phyloP scores from a whole-genome alignment of 2,797 vertebrate genomes.

The Ictinia mississippiensis region DNA sequence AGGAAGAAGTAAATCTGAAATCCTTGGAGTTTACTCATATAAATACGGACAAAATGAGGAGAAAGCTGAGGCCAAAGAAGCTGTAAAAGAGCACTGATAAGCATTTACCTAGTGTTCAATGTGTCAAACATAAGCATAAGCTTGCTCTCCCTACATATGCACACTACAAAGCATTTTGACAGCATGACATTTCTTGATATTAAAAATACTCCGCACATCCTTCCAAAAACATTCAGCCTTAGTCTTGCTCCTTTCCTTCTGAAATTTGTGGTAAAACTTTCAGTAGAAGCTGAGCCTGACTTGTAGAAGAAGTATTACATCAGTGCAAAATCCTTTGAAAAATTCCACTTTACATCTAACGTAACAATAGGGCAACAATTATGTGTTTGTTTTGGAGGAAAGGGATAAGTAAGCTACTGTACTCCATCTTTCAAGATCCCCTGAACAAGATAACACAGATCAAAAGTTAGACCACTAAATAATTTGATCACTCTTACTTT shows the following conservation, averaged over 20 bases:
- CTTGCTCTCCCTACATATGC: background rate
- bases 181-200: background rate
- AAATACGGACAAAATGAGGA: background rate
- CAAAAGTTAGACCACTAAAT: background rate
- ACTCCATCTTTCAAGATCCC: background rate
- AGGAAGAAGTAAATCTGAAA: background rate
- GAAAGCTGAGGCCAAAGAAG: background rate
- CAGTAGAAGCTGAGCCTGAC: background rate
- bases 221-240: background rate
- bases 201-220: background rate
- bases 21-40: background rate
- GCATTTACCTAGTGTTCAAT: background rate
- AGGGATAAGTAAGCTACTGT: background rate
- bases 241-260: background rate
- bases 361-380: background rate
- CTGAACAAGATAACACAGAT: background rate
- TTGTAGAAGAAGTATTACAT: background rate
- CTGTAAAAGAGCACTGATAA: background rate
- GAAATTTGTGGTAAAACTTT: background rate
- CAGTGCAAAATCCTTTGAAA: background rate
- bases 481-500: background rate
- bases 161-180: background rate
- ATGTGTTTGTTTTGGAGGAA: background rate
- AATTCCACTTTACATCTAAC: background rate
- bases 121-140: background rate